Conservation (phyloP, 1,140 invertebrate genomes). For the Cephus cinctus region DNA sequence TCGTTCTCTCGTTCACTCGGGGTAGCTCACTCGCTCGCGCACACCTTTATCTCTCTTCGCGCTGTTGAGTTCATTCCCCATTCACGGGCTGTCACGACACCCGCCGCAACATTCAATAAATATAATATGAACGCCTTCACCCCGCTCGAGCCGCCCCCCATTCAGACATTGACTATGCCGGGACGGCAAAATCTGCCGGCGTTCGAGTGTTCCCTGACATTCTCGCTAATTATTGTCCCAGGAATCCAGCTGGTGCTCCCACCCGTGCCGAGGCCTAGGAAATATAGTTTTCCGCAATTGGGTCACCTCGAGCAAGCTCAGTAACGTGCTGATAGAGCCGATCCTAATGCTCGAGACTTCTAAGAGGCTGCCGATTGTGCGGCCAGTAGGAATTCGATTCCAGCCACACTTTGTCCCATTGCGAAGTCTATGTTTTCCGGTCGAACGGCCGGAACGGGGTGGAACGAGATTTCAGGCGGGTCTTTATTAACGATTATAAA, state of each 20-base stretch:
- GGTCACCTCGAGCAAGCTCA: not conserved
- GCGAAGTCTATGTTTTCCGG: slow-evolving; percentile 1
- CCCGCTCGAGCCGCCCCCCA: slow-evolving; percentile 9
- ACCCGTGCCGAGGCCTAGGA: too few species aligned
- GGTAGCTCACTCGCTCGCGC: slow-evolving; percentile 20
- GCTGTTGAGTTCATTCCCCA: slow-evolving; percentile 38
- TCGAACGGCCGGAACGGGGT: not conserved
- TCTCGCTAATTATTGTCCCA: slow-evolving; percentile 1
- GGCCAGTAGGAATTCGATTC: not conserved
- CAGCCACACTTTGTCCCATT: not conserved
- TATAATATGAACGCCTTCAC: slow-evolving; percentile 34
- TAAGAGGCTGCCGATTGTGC: too few species aligned
- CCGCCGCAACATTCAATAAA: slow-evolving; percentile 31
- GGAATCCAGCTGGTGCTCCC: too few species aligned
- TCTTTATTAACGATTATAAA: slow-evolving; percentile 7
- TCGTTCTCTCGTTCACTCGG: slow-evolving; percentile 15
- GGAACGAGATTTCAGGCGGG: slow-evolving; percentile 6
- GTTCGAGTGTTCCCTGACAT: not conserved
- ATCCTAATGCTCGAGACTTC: too few species aligned
- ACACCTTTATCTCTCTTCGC: slow-evolving; percentile 36
- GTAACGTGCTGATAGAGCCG: too few species aligned
- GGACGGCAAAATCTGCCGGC: not conserved
- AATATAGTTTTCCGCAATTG: too few species aligned
- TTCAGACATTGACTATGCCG: not conserved
- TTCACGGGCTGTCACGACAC: slow-evolving; percentile 30